Evolutionary conservation across 2,888 invertebrate genomes (phyloP).

Genomic region (Zygothrica quintamaculata): DNA sequence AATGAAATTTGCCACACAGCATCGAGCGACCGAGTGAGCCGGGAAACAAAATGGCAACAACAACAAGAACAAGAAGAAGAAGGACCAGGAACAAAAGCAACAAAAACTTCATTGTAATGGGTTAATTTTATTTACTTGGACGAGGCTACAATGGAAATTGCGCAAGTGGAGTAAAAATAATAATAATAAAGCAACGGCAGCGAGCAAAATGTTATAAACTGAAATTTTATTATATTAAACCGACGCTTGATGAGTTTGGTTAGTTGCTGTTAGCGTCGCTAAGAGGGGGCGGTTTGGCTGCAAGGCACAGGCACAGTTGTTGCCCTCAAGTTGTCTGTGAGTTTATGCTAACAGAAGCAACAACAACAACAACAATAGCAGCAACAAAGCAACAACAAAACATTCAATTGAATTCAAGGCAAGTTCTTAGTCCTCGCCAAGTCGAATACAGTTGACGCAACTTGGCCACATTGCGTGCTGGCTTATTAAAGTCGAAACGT

Average conservation of each 20-base stretch:
- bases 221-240: constrained; percentile 81
- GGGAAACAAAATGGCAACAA: constrained; percentile 12
- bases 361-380: constrained; percentile 36
- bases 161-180: constrained; percentile 62
- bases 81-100: constrained; percentile 37
- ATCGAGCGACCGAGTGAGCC: constrained; percentile 34
- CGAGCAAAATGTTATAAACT: constrained; percentile 75
- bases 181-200: constrained; percentile 68
- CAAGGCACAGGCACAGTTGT: not conserved
- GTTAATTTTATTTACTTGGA: constrained; percentile 79
- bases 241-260: constrained; percentile 80
- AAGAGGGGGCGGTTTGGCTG: not conserved
- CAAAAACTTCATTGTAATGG: constrained; percentile 80
- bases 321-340: constrained; percentile 48
- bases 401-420: constrained; percentile 73
- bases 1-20: constrained; percentile 74
- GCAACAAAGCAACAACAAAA: too few relatives aligned
- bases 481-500: constrained; percentile 77
- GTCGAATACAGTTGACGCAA: constrained; percentile 38
- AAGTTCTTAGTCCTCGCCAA: constrained; percentile 33
- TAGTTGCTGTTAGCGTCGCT: constrained; percentile 60
- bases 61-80: constrained; percentile 24
- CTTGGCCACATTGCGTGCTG: constrained; percentile 75
- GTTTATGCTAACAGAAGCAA: constrained; percentile 2
- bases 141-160: constrained; percentile 52